A percentile compares a stretch with the other conserved stretches of the same genome.
These are phyloP conservation scores for Lymantria monacha DNA, from an alignment of 2,888 invertebrate genomes.

Conservation along the genomic window DNA sequence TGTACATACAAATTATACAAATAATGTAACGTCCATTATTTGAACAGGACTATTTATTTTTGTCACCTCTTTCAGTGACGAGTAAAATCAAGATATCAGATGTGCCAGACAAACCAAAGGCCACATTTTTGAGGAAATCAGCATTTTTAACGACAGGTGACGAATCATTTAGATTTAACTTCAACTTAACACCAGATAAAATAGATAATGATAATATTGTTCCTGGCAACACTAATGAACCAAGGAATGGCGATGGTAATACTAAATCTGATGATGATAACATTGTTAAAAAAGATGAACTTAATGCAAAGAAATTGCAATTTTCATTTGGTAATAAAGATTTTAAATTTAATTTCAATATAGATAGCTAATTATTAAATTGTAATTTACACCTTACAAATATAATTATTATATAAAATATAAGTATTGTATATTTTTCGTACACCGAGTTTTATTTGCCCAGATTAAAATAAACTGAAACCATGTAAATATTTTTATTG, in stretches of 20 bases:
- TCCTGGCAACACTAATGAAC: constrained; percentile 15
- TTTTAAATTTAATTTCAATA: constrained; percentile 86
- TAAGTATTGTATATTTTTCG: not conserved
- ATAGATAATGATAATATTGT: constrained; percentile 32
- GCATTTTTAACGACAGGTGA: constrained; percentile 75
- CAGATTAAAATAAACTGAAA: not conserved
- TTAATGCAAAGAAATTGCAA: constrained; percentile 48
- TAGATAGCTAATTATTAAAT: constrained; percentile 38
- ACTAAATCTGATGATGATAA: constrained; percentile 23
- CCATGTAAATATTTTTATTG: not conserved
- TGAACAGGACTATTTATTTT: not conserved
- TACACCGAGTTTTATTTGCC: not conserved
- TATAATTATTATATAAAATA: not conserved
- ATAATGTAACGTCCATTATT: not conserved
- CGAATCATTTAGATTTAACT: constrained; percentile 81
- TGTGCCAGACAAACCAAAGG: constrained; percentile 79
- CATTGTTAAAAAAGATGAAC: constrained; percentile 26
- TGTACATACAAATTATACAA: not conserved
- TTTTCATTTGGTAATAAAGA: constrained; percentile 73
- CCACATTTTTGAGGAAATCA: constrained; percentile 87
- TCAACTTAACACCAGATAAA: constrained; percentile 52
- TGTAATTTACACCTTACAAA: not conserved
- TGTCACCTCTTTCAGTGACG: constrained; percentile 69
- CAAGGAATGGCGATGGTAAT: not conserved
- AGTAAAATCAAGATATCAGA: constrained; percentile 82